Conservation (phyloP, 2,113 vertebrate species). For the Tyto alba region DNA sequence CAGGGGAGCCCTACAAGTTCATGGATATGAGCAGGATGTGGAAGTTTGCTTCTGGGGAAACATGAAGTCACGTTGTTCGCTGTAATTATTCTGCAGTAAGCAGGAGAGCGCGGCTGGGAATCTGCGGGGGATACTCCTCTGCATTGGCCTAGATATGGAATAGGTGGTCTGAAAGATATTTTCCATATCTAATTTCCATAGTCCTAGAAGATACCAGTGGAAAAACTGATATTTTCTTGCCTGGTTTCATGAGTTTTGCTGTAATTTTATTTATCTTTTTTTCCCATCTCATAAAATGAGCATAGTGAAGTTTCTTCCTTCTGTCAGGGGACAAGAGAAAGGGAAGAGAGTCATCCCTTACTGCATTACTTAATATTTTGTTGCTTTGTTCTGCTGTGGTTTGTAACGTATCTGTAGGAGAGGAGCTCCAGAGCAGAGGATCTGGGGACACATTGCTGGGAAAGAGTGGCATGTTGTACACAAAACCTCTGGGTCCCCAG, state of each 20-base stretch:
- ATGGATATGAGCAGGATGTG: fast-evolving
- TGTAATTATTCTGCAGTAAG: background rate
- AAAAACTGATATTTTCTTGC: background rate
- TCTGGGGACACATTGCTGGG: fast-evolving
- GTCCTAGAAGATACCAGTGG: background rate
- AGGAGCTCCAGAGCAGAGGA: background rate
- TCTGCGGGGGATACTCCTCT: background rate
- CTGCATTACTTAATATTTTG: fast-evolving
- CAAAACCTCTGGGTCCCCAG: background rate
- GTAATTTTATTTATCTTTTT: background rate
- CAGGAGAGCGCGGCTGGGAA: background rate
- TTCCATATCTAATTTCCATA: background rate
- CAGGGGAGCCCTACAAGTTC: fast-evolving
- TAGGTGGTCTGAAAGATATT: background rate
- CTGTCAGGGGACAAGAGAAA: background rate
- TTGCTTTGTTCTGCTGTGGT: background rate
- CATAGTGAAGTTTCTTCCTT: fast-evolving
- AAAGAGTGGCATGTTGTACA: fast-evolving
- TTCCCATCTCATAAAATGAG: background rate
- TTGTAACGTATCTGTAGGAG: fast-evolving
- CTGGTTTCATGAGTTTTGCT: background rate
- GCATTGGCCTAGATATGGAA: background rate
- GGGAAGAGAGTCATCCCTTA: background rate
- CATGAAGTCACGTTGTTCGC: background rate
- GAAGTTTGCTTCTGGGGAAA: background rate